Evolutionary conservation across 2,888 invertebrate genomes (phyloP), one percentile per base, ranked within the genome.

Genomic region (Lasioglossum malachurum): DNA sequence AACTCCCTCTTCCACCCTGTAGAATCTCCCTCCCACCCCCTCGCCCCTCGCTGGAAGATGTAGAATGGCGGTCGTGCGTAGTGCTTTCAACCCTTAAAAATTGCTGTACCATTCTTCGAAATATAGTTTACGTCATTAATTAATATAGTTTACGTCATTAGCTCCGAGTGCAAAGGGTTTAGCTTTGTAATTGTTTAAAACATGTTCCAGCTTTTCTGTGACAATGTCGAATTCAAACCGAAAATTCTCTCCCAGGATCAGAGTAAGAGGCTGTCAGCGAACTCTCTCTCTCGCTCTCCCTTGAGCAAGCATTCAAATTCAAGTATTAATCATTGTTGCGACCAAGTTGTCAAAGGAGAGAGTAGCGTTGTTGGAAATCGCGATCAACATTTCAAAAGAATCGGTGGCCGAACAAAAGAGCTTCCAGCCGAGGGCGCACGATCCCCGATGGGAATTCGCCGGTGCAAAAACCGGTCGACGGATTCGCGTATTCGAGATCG

Each of bases 381-480:
- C 60, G 60, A 60, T 60, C 60, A 60, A 60, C 60, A 60, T 60
- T 60, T 60, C 60, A 60, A 60, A 60, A 60, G 60, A 60, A 60
- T 60, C 60, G 60, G 60, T 7, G 14, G 5, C 60, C 27, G 60
- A 60, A 60, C 60, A 60, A 60, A 60, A 60, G 60, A 27, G 60
- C 27, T 60, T 60, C 60, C 27, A 27, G 27, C 14, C 27, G 27
- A 16, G 60, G 60, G 60, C 27, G 27, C 60, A 60, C 14, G 60
- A 31, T 60, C 27, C 60, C 14, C 27, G 5, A 27, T 16, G 60
- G 60, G 14, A 27, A 27, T 60, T 60, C 60, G 60, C 27, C 60
- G 60, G 10, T n/a, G 60, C 4, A 31, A 60, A 60, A 60, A 60
- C 60, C 60, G 60, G 60, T 60, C 60, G 60, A 27, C 14, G 4